Conservation (phyloP, 2,888 invertebrate species). For the Morpho achilles region DNA sequence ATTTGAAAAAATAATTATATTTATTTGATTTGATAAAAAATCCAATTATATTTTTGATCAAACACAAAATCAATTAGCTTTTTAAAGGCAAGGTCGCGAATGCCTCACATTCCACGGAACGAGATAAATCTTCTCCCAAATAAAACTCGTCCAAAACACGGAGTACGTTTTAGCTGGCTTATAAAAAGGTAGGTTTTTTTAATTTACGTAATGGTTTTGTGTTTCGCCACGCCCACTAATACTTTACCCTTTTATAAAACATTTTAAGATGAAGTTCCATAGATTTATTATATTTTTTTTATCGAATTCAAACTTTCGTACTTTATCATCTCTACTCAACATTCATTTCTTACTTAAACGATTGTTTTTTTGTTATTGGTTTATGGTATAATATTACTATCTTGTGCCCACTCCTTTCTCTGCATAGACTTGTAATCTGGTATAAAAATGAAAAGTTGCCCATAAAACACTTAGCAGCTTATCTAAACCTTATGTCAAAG, state of each 20-base stretch:
- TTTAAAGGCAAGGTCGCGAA: constrained; percentile 22
- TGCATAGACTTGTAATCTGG: too few relatives aligned
- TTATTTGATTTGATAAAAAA: background rate
- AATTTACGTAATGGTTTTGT: constrained; percentile 32
- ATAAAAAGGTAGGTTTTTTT: constrained; percentile 31
- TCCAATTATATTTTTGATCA: constrained; percentile 1
- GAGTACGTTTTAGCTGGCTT: constrained; percentile 27
- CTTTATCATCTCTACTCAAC: background rate
- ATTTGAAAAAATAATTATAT: too few relatives aligned
- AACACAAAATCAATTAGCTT: constrained; percentile 19
- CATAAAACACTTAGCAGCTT: too few relatives aligned
- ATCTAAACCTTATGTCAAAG: too few relatives aligned
- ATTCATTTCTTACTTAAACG: too few relatives aligned
- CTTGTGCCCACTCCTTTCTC: too few relatives aligned
- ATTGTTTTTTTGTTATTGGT: too few relatives aligned
- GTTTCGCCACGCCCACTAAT: constrained; percentile 26
- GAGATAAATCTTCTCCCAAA: constrained; percentile 28
- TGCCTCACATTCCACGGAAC: constrained; percentile 16
- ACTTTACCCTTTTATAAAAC: constrained; percentile 9
- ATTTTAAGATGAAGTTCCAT: constrained; percentile 16
- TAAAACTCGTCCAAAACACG: constrained; percentile 25
- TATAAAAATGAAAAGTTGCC: too few relatives aligned
- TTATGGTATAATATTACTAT: too few relatives aligned
- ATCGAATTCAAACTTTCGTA: constrained; percentile 1
- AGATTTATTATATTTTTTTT: background rate